Conservation (phyloP, 2,797 vertebrate species). For the Onychomys leucogaster region DNA sequence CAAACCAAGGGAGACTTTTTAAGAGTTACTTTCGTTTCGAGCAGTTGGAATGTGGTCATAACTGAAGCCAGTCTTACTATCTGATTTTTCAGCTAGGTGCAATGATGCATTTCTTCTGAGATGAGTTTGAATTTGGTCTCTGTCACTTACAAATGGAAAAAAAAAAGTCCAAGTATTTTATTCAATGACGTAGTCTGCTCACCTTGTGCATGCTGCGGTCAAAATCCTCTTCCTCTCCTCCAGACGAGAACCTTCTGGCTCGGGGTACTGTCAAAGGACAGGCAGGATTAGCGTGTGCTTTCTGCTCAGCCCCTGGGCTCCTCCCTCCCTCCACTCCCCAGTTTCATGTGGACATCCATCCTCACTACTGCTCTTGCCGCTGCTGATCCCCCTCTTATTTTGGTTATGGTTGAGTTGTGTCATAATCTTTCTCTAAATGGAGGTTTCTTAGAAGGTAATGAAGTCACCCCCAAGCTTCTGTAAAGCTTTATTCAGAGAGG, state of each 20-base stretch:
- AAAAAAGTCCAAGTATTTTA: neutral
- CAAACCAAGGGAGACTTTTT: neutral
- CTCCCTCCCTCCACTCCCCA: neutral
- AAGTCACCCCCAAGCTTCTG: neutral
- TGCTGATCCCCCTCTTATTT: neutral
- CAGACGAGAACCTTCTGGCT: slow-evolving; percentile 94
- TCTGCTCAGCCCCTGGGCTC: neutral
- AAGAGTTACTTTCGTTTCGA: neutral
- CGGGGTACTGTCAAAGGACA: slow-evolving; percentile 87
- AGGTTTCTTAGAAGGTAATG: neutral
- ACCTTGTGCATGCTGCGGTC: slow-evolving; percentile 96
- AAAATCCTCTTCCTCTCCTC: slow-evolving; percentile 95
- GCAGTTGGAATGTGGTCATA: neutral
- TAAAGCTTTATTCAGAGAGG: slow-evolving; percentile 14
- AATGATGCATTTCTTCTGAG: neutral
- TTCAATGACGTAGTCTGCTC: slow-evolving; percentile 36
- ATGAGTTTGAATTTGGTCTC: slow-evolving; percentile 9
- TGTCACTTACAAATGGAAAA: slow-evolving; percentile 15
- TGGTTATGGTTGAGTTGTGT: neutral
- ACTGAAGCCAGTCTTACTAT: neutral
- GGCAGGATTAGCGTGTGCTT: neutral
- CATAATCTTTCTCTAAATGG: slow-evolving; percentile 3
- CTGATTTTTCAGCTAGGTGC: slow-evolving; percentile 9
- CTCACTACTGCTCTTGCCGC: neutral
- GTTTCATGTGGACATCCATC: neutral